Percentiles rank a stretch among this genome's conserved stretches.
These are phyloP conservation scores for Mallotus villosus DNA, from an alignment of 2,797 vertebrate genomes.

Conservation along the genomic window DNA sequence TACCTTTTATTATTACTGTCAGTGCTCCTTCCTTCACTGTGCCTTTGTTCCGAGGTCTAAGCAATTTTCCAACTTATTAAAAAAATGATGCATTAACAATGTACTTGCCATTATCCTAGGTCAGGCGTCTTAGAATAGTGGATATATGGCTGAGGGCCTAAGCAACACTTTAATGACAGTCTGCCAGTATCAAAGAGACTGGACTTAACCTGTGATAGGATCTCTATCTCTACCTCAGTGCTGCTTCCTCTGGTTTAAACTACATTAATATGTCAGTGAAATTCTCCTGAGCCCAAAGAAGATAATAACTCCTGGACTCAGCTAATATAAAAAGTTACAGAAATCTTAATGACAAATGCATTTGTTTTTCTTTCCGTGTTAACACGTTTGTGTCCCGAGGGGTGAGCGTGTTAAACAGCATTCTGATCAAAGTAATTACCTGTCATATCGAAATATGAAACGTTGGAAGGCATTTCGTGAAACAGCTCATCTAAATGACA, in stretches of 20 bases:
- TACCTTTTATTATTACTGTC: conserved; percentile 74
- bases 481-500: not conserved
- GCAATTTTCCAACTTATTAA: conserved; percentile 76
- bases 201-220: conserved; percentile 62
- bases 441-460: not conserved
- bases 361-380: not conserved
- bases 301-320: conserved; percentile 29
- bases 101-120: conserved; percentile 69
- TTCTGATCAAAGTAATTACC: conserved; percentile 1
- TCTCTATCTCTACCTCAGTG: conserved; percentile 57
- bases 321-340: conserved; percentile 8
- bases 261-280: conserved; percentile 50
- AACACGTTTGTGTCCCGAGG: not conserved
- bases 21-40: conserved; percentile 60
- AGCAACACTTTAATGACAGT: conserved; percentile 71
- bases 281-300: conserved; percentile 24
- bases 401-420: not conserved
- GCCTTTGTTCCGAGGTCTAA: conserved; percentile 70
- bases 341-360: not conserved
- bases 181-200: conserved; percentile 65
- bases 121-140: conserved; percentile 66
- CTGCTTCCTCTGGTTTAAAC: conserved; percentile 31
- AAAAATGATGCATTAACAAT: conserved; percentile 74
- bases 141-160: conserved; percentile 59
- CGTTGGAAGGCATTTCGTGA: not conserved